Conservation (phyloP, 1,140 invertebrate species). For the Drosophila sp. region DNA sequence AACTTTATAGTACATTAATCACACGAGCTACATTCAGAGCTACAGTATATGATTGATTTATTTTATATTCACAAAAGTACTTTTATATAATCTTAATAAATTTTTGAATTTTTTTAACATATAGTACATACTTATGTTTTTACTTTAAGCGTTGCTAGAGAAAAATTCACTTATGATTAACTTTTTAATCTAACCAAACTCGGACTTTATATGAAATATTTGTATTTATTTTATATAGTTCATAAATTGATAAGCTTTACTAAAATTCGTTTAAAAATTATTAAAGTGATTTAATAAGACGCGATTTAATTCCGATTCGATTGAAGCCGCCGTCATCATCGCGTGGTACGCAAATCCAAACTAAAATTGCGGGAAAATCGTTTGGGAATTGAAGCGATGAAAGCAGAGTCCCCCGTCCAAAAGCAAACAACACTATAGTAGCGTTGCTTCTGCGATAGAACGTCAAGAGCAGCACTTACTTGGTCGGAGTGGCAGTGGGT, state of each 20-base stretch:
- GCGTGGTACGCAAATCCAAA: conserved; percentile 80
- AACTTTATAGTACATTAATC: too few relatives aligned
- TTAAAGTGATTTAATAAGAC: conserved; percentile 18
- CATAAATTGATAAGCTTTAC: conserved; percentile 14
- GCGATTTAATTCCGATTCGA: conserved; percentile 61
- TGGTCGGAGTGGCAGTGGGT: neutral
- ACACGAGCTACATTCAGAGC: neutral
- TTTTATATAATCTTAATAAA: neutral
- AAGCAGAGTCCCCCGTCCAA: conserved; percentile 60
- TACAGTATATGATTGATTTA: neutral
- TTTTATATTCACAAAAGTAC: neutral
- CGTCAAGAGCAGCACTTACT: conserved; percentile 36
- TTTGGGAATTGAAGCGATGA: conserved; percentile 76
- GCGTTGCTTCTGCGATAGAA: conserved; percentile 48
- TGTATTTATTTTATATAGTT: neutral
- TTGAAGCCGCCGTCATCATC: conserved; percentile 77
- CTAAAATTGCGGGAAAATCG: conserved; percentile 79
- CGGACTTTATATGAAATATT: neutral
- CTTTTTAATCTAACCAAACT: neutral
- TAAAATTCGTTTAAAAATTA: conserved; percentile 11
- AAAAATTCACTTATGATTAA: conserved; percentile 1
- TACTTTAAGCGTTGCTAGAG: neutral
- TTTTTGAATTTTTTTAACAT: neutral
- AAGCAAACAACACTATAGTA: conserved; percentile 11
- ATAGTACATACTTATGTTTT: neutral